These are phyloP conservation scores for Sterrhoptilus dennistouni DNA, from an alignment of 2,113 vertebrate genomes.

Conservation along the genomic window DNA sequence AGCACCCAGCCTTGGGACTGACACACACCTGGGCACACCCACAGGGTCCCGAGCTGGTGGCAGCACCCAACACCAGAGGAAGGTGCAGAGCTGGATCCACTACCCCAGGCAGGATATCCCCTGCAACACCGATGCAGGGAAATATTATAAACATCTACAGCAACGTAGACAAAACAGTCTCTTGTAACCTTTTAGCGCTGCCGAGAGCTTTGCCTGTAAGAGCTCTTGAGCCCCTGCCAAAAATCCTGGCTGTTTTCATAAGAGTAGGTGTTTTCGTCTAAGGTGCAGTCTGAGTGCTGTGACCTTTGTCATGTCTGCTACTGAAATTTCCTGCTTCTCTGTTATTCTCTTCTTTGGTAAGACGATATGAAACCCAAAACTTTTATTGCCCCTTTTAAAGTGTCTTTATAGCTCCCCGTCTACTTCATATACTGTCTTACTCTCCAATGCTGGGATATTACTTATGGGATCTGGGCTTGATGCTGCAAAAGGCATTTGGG, in stretches of 20 bases:
- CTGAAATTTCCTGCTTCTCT: slow-evolving; percentile 82
- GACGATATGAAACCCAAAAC: slow-evolving; percentile 83
- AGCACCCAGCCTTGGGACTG: not conserved
- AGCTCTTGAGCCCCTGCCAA: slow-evolving; percentile 62
- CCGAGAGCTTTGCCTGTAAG: slow-evolving; percentile 65
- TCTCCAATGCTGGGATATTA: slow-evolving; percentile 58
- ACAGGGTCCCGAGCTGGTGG: rapidly evolving
- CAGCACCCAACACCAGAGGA: rapidly evolving
- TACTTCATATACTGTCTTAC: slow-evolving; percentile 58
- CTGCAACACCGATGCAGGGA: not conserved
- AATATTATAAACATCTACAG: slow-evolving; percentile 66
- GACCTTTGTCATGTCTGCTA: slow-evolving; percentile 78
- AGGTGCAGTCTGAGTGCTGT: slow-evolving; percentile 69
- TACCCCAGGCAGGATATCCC: not conserved
- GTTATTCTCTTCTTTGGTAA: slow-evolving; percentile 77
- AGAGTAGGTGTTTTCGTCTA: slow-evolving; percentile 73
- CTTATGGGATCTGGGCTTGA: slow-evolving; percentile 55
- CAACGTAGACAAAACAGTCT: slow-evolving; percentile 77
- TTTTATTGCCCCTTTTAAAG: slow-evolving; percentile 83
- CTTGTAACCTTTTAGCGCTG: slow-evolving; percentile 59
- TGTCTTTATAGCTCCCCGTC: slow-evolving; percentile 74
- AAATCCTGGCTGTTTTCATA: slow-evolving; percentile 67
- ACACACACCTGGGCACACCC: not conserved
- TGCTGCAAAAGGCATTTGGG: slow-evolving; percentile 53
- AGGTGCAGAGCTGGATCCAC: not conserved